Conservation (phyloP, 64 coral and sea anemone species). For the Actinia equina region DNA sequence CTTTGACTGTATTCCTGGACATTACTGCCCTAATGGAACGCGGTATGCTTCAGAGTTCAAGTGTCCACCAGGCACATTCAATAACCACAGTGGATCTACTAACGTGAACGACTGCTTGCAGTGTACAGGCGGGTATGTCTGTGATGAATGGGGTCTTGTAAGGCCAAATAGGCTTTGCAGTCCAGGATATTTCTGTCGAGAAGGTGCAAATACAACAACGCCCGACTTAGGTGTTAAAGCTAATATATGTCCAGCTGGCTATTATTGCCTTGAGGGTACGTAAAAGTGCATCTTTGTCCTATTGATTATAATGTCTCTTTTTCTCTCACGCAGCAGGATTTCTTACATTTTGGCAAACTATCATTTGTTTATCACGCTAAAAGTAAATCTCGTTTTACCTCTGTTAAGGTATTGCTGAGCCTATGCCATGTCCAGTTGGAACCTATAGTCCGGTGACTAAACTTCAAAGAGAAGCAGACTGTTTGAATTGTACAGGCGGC, state of each 20-base stretch:
- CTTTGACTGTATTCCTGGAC: constrained; percentile 66
- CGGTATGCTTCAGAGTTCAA: constrained; percentile 68
- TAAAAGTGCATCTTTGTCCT: neutral
- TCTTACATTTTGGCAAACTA: neutral
- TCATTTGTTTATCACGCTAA: too few relatives aligned
- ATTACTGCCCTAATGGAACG: constrained; percentile 78
- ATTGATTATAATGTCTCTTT: neutral
- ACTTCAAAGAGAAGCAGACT: constrained; percentile 54
- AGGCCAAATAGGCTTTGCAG: constrained; percentile 70
- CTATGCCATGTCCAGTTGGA: constrained; percentile 79
- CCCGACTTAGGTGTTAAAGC: constrained; percentile 74
- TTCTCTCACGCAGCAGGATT: neutral
- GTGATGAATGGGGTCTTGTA: constrained; percentile 88
- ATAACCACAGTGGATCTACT: constrained; percentile 60
- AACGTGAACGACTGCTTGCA: constrained; percentile 52
- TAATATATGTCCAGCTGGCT: constrained; percentile 73
- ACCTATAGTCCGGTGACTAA: constrained; percentile 55
- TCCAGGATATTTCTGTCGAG: constrained; percentile 86
- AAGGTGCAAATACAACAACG: constrained; percentile 84
- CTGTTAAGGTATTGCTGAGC: constrained; percentile 61
- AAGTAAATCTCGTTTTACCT: neutral
- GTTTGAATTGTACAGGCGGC: constrained; percentile 93
- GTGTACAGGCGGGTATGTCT: constrained; percentile 78
- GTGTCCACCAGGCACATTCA: constrained; percentile 80
- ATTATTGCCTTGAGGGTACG: constrained; percentile 90